Base-by-base conservation (phyloP, 2,888 invertebrate genomes). In the Falcaria lacertinaria region DNA sequence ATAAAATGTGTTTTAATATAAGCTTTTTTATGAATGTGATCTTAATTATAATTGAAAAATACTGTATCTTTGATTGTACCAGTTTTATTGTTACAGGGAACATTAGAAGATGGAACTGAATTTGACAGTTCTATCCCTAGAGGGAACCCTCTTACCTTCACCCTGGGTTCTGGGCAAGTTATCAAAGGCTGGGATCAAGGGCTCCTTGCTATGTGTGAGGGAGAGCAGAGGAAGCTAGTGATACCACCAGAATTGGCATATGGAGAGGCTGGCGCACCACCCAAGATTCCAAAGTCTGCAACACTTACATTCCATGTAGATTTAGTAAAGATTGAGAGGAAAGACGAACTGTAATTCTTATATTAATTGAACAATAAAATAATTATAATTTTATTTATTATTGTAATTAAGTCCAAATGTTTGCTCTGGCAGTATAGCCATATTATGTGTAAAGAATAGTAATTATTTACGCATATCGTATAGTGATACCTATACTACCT, bases 161-260 rank as follows among this genome's bases (percentile, higher is more conserved):
- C 94, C 1, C 83, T 97, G 43, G 96, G 97, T 34, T 90, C 92
- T 2, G 95, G 95, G 0, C 96, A 96, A 82, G 96, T 96, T 2
- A 97, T 97, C 55, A 95, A 95, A 77, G 97, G 97, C 33, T 97
- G 96, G 97, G 97, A 97, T 60, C 95, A 96, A 83, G 97, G 97
- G 0, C 88, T 97, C 1, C 86, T 96, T 48, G 95, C 94, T 39
- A 96, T 96, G 96, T 97, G 96, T 82, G 94, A 94, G 70, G 96
- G 96, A 34, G 96, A 97, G 75, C 94, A 95, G 70, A 90, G 97
- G 41, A 96, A 95, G 69, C 84, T 97, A 33, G 94, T 96, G 2
- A 95, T 97, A 62, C 96, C 97, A 11, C 92, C 97, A 7, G 95
- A 96, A 60, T 80, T 97, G 52, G 97, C 93, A 0, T 97, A 97